phyloP scores from a whole-genome alignment of 1,140 invertebrate species.

The Periplaneta americana region DNA sequence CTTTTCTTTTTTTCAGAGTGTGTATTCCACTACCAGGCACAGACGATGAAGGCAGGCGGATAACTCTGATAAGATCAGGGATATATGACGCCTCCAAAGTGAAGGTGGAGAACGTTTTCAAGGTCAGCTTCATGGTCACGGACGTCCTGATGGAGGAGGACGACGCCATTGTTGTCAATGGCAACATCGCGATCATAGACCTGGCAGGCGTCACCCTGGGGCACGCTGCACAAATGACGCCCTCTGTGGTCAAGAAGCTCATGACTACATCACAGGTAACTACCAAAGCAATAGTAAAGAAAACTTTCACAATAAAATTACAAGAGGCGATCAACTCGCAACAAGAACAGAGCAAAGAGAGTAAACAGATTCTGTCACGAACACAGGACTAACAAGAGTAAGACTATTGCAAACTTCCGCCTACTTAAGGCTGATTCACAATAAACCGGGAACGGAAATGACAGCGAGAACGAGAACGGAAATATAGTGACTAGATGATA shows the following conservation, averaged over 20 bases:
- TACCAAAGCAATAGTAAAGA: no score
- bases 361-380: no score
- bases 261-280: slow-evolving; percentile 66
- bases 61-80: slow-evolving; percentile 60
- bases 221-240: slow-evolving; percentile 73
- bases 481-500: no score
- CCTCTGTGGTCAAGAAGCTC: slow-evolving; percentile 70
- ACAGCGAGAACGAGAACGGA: no score
- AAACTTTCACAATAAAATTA: no score
- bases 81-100: slow-evolving; percentile 39
- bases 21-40: slow-evolving; percentile 68
- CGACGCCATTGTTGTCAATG: slow-evolving; percentile 62
- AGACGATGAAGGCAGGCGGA: slow-evolving; percentile 68
- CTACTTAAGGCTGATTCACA: no score
- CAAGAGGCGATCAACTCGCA: no score
- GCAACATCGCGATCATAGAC: slow-evolving; percentile 73
- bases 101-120: slow-evolving; percentile 60
- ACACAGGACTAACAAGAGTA: no score
- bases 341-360: no score
- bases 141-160: slow-evolving; percentile 71
- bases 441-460: no score
- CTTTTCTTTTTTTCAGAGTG: no score
- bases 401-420: no score
- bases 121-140: slow-evolving; percentile 73
- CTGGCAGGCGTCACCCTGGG: slow-evolving; percentile 63